Evolutionary conservation across 2,113 vertebrate species (phyloP), one percentile per base, ranked within the genome.

Genomic region (Muscicapa adusta): DNA sequence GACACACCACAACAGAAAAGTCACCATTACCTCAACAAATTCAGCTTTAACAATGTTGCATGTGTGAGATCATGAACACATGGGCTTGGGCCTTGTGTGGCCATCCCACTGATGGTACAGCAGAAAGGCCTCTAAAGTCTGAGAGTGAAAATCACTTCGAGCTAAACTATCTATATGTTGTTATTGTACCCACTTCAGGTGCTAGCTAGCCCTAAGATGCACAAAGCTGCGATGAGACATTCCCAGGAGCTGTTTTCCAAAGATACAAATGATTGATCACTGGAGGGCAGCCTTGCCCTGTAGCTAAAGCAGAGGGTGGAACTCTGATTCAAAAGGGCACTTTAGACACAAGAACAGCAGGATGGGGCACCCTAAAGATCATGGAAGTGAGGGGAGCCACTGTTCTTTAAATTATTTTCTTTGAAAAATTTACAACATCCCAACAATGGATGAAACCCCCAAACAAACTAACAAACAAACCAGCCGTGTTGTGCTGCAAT

Each of bases 241-340:
- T 65, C n/a, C 74, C 8, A 75, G 31, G 63, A 65, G 18, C 48
- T 17, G 34, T 36, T 88, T 94, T 40, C 38, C 62, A 70, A 51
- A 62, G 13, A 67, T 42, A 16, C 0, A 3, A 58, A 26, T 11
- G 26, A 54, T 7, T 36, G 48, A 65, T 88, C 94, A 18, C 82
- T 80, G 68, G 93, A 92, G 95, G 94, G 95, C 94, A 94, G 94
- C 68, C 68, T 85, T 80, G 54, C 33, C 60, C 54, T 29, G 67
- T 24, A 73, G 79, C 50, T 85, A 76, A 82, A 85, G 48, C 68
- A 84, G 48, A 51, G 31, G 15, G 33, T 33, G 33, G 34, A 22
- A 20, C 29, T 34, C n/a, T 18, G 8, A 25, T 13, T 82, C 24
- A 43, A 58, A 88, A 51, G 40, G 29, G 13, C 18, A 8, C 16